phyloP scores from a whole-genome alignment of 2,113 vertebrate species.

The Callorhinus ursinus region DNA sequence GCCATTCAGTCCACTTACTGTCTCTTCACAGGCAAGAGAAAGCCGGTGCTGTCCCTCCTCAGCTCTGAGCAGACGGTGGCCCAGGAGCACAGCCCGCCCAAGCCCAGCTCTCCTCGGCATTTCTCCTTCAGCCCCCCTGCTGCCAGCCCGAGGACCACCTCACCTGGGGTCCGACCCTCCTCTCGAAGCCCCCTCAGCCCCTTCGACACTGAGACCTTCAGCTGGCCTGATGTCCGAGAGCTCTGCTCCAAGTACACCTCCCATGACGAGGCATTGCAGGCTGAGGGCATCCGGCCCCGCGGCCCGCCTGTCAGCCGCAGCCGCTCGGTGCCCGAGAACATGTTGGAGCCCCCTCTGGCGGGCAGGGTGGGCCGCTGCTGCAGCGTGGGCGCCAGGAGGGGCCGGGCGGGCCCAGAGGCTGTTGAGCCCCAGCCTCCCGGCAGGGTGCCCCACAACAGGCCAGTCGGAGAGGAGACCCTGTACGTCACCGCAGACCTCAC shows the following conservation, averaged over 20 bases:
- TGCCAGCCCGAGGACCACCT: conserved; percentile 67
- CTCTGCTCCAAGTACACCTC: conserved; percentile 90
- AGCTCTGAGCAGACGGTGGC: conserved; percentile 80
- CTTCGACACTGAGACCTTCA: conserved; percentile 85
- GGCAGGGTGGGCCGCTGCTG: conserved; percentile 48
- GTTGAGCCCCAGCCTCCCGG: not conserved
- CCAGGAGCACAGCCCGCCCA: conserved; percentile 78
- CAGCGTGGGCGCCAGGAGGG: conserved; percentile 48
- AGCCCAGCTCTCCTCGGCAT: conserved; percentile 45
- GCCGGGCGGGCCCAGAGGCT: not conserved
- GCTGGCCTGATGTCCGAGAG: conserved; percentile 94
- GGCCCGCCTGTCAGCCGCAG: conserved; percentile 78
- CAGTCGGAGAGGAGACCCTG: conserved; percentile 38
- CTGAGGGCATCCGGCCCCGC: conserved; percentile 45
- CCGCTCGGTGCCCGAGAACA: conserved; percentile 83
- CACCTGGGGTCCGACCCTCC: not conserved
- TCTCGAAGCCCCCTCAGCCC: conserved; percentile 86
- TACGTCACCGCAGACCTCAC: conserved; percentile 82
- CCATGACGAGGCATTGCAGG: not conserved
- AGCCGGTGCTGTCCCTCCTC: conserved; percentile 79
- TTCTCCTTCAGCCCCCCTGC: conserved; percentile 77
- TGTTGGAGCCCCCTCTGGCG: conserved; percentile 66
- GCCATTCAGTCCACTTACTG: not conserved
- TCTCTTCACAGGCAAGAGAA: conserved; percentile 85
- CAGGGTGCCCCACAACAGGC: not conserved